phyloP scores from a whole-genome alignment of 2,113 vertebrate species.

The Oplegnathus fasciatus region DNA sequence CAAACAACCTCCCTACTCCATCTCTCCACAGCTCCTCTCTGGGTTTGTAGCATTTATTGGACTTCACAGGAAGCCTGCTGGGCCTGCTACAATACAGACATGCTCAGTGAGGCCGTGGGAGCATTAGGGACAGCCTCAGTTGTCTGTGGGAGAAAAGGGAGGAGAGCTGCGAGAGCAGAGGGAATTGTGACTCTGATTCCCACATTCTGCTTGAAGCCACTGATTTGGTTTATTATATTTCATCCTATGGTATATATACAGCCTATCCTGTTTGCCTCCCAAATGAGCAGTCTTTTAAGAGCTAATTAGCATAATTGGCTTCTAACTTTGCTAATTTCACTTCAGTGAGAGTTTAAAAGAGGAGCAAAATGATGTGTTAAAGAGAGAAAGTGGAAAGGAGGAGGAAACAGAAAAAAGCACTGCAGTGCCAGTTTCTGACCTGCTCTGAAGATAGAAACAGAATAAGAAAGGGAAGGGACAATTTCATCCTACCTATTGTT shows the following conservation, averaged over 20 bases:
- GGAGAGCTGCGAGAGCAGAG: constrained; percentile 15
- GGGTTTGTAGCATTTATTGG: constrained; percentile 56
- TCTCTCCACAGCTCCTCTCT: constrained; percentile 46
- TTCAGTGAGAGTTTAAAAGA: constrained; percentile 29
- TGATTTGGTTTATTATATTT: constrained; percentile 26
- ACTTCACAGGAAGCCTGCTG: constrained; percentile 59
- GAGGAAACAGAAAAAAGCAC: background rate
- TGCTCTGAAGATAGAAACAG: constrained; percentile 5
- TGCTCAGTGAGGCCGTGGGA: constrained; percentile 43
- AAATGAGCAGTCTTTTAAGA: constrained; percentile 33
- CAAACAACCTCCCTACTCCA: constrained; percentile 44
- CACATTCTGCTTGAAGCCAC: constrained; percentile 66
- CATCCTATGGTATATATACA: constrained; percentile 29
- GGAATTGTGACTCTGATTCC: constrained; percentile 51
- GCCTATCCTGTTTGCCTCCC: constrained; percentile 27
- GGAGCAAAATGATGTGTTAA: background rate
- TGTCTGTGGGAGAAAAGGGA: constrained; percentile 47
- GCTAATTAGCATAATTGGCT: constrained; percentile 44
- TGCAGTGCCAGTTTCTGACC: constrained; percentile 8
- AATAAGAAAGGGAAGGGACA: constrained; percentile 23
- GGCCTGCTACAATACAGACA: constrained; percentile 45
- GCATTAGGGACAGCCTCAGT: constrained; percentile 33
- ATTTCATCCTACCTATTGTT: constrained; percentile 40
- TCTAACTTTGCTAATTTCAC: constrained; percentile 43
- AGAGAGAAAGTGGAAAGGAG: background rate